Conservation (phyloP, 2,797 vertebrate species). For the Picus viridis region DNA sequence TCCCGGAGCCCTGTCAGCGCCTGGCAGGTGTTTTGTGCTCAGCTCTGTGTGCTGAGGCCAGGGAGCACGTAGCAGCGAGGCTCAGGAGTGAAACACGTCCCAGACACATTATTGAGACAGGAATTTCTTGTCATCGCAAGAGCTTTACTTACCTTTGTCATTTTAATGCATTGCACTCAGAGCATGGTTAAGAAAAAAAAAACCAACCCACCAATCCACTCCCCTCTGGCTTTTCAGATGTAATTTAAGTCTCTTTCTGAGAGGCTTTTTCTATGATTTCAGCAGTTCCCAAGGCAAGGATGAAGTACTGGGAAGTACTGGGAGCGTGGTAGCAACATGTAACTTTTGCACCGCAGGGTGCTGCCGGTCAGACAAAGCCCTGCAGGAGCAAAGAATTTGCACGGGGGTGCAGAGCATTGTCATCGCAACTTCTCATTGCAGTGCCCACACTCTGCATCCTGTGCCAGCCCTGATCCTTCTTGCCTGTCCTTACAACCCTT, state of each 20-base stretch:
- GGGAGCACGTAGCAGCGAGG: conserved; percentile 44
- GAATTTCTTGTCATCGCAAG: conserved; percentile 70
- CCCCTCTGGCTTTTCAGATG: not conserved
- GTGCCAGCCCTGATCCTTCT: not conserved
- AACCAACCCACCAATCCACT: not conserved
- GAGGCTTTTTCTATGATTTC: conserved; percentile 32
- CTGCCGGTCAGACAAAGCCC: not conserved
- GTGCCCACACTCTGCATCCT: not conserved
- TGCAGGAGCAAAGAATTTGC: not conserved
- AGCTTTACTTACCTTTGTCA: conserved; percentile 61
- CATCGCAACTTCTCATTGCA: not conserved
- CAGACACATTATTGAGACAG: conserved; percentile 61
- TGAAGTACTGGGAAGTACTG: conserved; percentile 1
- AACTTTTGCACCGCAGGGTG: not conserved
- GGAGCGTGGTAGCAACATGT: not conserved
- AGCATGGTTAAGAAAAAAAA: not conserved
- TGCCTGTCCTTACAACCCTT: conserved; percentile 14
- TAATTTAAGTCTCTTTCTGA: conserved; percentile 36
- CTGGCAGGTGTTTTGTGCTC: conserved; percentile 35
- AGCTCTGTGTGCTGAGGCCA: conserved; percentile 13
- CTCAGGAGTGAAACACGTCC: not conserved
- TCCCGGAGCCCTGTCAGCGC: not conserved
- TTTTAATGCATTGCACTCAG: conserved; percentile 54
- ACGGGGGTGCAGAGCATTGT: not conserved
- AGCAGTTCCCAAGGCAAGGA: conserved; percentile 6